phyloP scores from a whole-genome alignment of 2,113 vertebrate species.

The Monopterus albus region DNA sequence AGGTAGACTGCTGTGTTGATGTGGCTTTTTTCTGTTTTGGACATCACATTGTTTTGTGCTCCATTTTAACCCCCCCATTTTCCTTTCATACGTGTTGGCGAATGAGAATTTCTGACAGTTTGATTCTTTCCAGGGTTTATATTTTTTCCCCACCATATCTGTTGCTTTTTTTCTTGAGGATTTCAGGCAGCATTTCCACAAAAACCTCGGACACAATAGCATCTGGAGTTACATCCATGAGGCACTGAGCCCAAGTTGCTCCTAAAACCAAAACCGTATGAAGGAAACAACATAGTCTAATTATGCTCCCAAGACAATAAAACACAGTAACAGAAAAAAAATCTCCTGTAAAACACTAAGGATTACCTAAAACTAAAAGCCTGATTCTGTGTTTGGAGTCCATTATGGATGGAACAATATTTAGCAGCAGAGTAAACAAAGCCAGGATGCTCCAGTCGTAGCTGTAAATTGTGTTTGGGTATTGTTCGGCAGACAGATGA shows the following conservation, averaged over 20 bases:
- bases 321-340: slow-evolving; percentile 50
- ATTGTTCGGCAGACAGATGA: slow-evolving; percentile 72
- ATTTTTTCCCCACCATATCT: slow-evolving; percentile 51
- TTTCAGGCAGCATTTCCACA: slow-evolving; percentile 74
- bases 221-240: slow-evolving; percentile 69
- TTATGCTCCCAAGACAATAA: slow-evolving; percentile 78
- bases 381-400: slow-evolving; percentile 68
- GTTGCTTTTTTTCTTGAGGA: slow-evolving; percentile 74
- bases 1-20: slow-evolving; percentile 4
- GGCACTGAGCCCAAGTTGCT: slow-evolving; percentile 72
- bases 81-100: slow-evolving; percentile 10
- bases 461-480: slow-evolving; percentile 59
- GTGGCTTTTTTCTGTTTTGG: background rate
- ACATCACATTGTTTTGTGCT: slow-evolving; percentile 16
- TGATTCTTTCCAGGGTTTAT: slow-evolving; percentile 58
- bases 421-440: slow-evolving; percentile 67
- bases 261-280: slow-evolving; percentile 79
- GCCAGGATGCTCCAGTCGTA: slow-evolving; percentile 40
- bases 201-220: slow-evolving; percentile 75
- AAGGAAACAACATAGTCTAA: slow-evolving; percentile 68
- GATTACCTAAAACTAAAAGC: slow-evolving; percentile 75
- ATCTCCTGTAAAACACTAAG: slow-evolving; percentile 70
- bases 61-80: slow-evolving; percentile 15
- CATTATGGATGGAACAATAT: slow-evolving; percentile 78
- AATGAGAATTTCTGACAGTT: slow-evolving; percentile 58